phyloP scores from a whole-genome alignment of 2,888 invertebrate genomes.

The Brachyptera risi region DNA sequence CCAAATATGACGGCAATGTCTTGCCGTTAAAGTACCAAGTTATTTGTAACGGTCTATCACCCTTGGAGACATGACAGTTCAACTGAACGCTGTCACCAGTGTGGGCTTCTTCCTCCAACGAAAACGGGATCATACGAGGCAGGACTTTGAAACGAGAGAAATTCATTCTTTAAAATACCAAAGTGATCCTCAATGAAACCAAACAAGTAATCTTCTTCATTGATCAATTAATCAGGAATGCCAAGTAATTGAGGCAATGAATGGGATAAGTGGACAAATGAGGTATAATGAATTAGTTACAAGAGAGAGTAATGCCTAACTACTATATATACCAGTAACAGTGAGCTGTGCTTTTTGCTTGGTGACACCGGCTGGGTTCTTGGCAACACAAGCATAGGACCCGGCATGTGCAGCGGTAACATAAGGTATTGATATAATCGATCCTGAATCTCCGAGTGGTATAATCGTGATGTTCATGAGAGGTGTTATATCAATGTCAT shows the following conservation, averaged over 20 bases:
- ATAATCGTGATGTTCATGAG: slow-evolving; percentile 13
- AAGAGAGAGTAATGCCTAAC: not conserved
- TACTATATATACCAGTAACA: slow-evolving; percentile 59
- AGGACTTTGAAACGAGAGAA: too few species aligned
- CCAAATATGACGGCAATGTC: slow-evolving; percentile 27
- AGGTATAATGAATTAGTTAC: not conserved
- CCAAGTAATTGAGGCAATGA: not conserved
- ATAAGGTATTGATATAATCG: slow-evolving; percentile 4
- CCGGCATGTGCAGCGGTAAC: slow-evolving; percentile 4
- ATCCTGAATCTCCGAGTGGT: slow-evolving; percentile 6
- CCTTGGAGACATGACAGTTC: slow-evolving; percentile 40
- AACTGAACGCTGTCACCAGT: slow-evolving; percentile 40
- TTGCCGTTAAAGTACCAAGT: slow-evolving; percentile 38
- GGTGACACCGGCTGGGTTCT: slow-evolving; percentile 65
- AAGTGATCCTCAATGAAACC: not conserved
- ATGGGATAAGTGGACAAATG: not conserved
- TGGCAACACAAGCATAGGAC: slow-evolving; percentile 56
- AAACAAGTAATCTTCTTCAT: not conserved
- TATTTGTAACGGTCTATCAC: slow-evolving; percentile 39
- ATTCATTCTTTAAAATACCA: too few species aligned
- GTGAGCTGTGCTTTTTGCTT: slow-evolving; percentile 65
- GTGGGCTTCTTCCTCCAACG: slow-evolving; percentile 42
- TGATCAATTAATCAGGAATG: not conserved
- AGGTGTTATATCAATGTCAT: slow-evolving; percentile 47
- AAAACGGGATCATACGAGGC: slow-evolving; percentile 39